Percentiles rank a stretch among this genome's conserved stretches.
Evolutionary conservation across 2,797 vertebrate species (phyloP).

Genomic region (Morelia viridis): DNA sequence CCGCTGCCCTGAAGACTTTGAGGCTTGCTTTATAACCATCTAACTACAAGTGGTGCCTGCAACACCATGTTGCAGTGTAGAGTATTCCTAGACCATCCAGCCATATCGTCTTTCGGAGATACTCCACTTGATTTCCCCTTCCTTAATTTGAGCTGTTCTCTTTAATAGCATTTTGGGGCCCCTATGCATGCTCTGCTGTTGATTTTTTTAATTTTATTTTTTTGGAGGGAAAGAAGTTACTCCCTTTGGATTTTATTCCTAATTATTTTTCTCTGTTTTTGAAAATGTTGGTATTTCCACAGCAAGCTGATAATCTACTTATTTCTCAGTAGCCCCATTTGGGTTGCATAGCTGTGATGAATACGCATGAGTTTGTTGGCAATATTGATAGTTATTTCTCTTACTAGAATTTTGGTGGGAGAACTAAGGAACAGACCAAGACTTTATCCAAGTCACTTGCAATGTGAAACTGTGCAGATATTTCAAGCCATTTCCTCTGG

Average conservation of each 20-base stretch:
- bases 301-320: not conserved
- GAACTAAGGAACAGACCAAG: not conserved
- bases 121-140: not conserved
- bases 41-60: not conserved
- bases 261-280: conserved; percentile 1
- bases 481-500: not conserved
- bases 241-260: not conserved
- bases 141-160: not conserved
- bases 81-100: not conserved
- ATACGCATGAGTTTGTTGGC: not conserved
- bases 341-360: not conserved
- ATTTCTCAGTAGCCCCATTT: not conserved
- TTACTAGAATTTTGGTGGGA: not conserved
- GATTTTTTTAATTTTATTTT: not conserved
- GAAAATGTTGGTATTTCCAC: not conserved
- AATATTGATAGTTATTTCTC: too few relatives aligned
- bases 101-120: not conserved
- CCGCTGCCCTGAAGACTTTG: not conserved
- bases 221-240: not conserved
- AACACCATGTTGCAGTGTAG: not conserved
- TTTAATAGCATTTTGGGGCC: not conserved
- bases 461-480: not conserved
- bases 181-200: not conserved
- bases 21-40: not conserved
- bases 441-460: not conserved